Base-by-base conservation (phyloP, 2,888 invertebrate genomes). In the Eustalomyia histrio region DNA sequence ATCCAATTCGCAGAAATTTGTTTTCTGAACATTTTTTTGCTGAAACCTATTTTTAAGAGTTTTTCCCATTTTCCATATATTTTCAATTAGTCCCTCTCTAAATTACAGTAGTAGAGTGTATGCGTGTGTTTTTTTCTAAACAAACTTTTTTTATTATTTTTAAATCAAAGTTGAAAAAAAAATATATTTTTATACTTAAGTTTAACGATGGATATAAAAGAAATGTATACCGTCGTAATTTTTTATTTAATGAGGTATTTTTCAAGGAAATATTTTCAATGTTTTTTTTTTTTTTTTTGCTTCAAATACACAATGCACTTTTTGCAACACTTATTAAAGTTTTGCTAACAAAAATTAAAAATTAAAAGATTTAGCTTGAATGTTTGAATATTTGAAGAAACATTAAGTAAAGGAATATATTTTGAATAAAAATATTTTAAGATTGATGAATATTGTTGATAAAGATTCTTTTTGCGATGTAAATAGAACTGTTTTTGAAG, bases 381-480 rank as follows among this genome's bases (percentile, higher is more conserved):
- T 39, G 43, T 47, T 47, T 47, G 43, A n/a, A 47, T 47, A 47
- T 47, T 47, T n/a, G n/a, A n/a, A 47, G 43, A 47, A 47, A 47
- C 1, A n/a, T n/a, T 47, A n/a, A 2, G n/a, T 10, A 6, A 47
- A 29, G 29, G 1, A 29, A 29, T 47, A 14, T 14, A 47, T 14
- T 14, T 47, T 47, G 43, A 47, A 16, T 47, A 12, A 2, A 39
- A 29, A 29, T 29, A 7, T 29, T 14, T 14, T 12, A 12, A 39
- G 39, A 39, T 39, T 39, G 2, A 39, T 39, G 39, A 39, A 39
- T 39, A 39, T 35, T 35, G 10, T 2, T 35, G 8, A 5, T 12
- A 39, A 39, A 12, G 39, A 35, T 35, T 10, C 8, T 39, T 39
- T 39, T 29, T 29, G 4, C 5, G 39, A 12, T 39, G 12, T 2